Conservation (phyloP, 2,113 vertebrate genomes). For the Mixornis gularis region DNA sequence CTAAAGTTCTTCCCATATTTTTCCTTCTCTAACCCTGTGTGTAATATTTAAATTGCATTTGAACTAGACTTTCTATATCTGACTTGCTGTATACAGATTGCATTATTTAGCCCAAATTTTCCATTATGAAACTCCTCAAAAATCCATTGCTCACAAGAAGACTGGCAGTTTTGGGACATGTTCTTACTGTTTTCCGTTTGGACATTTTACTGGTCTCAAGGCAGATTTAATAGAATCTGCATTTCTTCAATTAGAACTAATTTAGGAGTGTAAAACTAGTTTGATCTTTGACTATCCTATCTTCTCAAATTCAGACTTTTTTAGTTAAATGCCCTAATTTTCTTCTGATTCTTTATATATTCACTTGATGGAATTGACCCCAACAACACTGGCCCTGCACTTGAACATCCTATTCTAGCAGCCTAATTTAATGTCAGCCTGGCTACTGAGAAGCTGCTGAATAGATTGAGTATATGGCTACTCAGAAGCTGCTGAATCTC, state of each 20-base stretch:
- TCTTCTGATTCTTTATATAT: not conserved
- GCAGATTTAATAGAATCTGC: not conserved
- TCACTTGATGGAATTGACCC: not conserved
- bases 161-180: not conserved
- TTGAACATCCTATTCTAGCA: not conserved
- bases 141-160: not conserved
- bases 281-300: not conserved
- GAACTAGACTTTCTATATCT: not conserved
- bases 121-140: not conserved
- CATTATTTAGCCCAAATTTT: not conserved
- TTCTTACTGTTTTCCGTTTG: not conserved
- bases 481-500: not conserved
- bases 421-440: not conserved
- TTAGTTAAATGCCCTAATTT: not conserved
- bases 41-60: not conserved
- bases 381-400: not conserved
- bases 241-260: not conserved
- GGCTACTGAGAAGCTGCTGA: not conserved
- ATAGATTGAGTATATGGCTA: not conserved
- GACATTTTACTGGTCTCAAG: not conserved
- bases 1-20: not conserved
- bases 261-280: not conserved
- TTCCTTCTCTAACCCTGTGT: not conserved
- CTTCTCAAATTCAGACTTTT: constrained; percentile 1
- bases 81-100: not conserved